Percentiles rank a stretch among this genome's conserved stretches.
Evolutionary conservation across 2,888 invertebrate species (phyloP).

Genomic region (Aporophyla lueneburgensis): DNA sequence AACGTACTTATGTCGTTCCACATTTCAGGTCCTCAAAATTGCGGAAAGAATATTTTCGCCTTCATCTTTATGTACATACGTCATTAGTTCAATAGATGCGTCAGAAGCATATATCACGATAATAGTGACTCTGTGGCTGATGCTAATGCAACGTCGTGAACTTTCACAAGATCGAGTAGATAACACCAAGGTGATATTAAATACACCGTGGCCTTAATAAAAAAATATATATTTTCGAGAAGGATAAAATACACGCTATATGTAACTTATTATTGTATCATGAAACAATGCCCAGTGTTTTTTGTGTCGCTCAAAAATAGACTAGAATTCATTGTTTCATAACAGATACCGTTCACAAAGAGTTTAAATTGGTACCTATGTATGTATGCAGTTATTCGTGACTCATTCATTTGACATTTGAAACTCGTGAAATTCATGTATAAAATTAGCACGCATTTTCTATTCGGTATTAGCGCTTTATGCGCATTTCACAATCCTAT

Average conservation of each 20-base stretch:
- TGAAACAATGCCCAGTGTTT: conserved; percentile 18
- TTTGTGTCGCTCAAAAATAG: conserved; percentile 12
- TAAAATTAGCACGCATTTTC: conserved; percentile 41
- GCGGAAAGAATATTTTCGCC: not conserved
- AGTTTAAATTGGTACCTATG: conserved; percentile 30
- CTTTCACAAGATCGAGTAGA: conserved; percentile 44
- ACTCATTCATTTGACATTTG: conserved; percentile 50
- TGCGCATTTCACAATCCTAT: conserved; percentile 14
- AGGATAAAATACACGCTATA: conserved; percentile 10
- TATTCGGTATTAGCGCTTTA: conserved; percentile 21
- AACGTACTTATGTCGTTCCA: not conserved
- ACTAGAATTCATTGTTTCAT: conserved; percentile 25
- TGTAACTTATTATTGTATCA: conserved; percentile 11
- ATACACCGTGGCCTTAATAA: conserved; percentile 40
- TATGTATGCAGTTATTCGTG: conserved; percentile 25
- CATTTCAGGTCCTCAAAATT: not conserved
- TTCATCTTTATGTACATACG: not conserved
- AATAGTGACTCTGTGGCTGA: not conserved
- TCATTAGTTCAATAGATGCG: conserved; percentile 20
- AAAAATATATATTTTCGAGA: not conserved
- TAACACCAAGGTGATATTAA: conserved; percentile 38
- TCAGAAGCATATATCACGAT: conserved; percentile 21
- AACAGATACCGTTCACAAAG: conserved; percentile 27
- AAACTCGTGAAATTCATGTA: conserved; percentile 42
- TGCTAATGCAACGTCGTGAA: conserved; percentile 23